Evolutionary conservation across 2,113 vertebrate species (phyloP), one percentile per base, ranked within the genome.

Genomic region (Theropithecus gelada): DNA sequence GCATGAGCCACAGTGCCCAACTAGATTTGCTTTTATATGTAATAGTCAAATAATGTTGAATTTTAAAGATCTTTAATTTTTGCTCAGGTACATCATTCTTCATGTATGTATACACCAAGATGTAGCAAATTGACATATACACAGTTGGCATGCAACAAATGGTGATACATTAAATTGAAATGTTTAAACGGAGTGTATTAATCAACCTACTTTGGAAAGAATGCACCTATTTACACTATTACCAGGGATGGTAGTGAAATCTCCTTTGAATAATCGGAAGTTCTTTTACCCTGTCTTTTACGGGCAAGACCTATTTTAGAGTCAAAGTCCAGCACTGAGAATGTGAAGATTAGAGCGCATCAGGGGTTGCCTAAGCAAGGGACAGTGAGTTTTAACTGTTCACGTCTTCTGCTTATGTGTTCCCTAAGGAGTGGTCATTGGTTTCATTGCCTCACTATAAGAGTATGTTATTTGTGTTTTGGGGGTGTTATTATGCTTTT

Each of bases 21-120:
- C 27, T 64, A 64, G 61, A 84, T 88, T 92, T 83, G 0, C 25
- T 93, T 88, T 25, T 43, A 32, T 72, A 32, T 43, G 48, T 9
- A 85, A 64, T 50, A 88, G 11, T 79, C 27, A 92, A 90, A 75
- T 87, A 83, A 86, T 40, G 52, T 32, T 75, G 32, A 57, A 61
- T 95, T 87, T 83, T 73, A 90, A 83, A 79, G 23, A 86, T 35
- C 23, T 92, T 92, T 72, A 57, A 59, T 87, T 92, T 79, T 38
- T 85, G 27, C 4, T 90, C 61, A 80, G 70, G 45, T 32, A 72
- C 59, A 78, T 57, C 4, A 81, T 52, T 82, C 17, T 72, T 96
- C 86, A 35, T 73, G 40, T 78, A 17, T 25, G 8, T 57, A 66
- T 68, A 52, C 11, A 17, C 11, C 11, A 92, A 78, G 11, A 59